Evolutionary conservation across 2,888 invertebrate genomes (phyloP), one percentile per base, ranked within the genome.

Genomic region (Metacarcinus magister): DNA sequence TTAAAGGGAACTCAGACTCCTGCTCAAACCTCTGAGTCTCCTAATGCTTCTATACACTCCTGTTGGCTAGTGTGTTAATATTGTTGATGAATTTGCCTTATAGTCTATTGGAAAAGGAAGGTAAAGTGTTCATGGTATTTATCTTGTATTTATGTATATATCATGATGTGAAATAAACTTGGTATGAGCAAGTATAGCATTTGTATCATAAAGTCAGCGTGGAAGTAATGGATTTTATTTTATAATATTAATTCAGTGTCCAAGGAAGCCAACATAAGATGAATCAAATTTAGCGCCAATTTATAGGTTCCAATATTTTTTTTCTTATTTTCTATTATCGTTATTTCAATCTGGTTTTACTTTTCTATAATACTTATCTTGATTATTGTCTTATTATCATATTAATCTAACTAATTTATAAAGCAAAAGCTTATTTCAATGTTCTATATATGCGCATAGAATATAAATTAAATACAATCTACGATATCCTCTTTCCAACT

Each of bases 71-170:
- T 93, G 93, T 93, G 95, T 95, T 95, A 82, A 92, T 95, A 95
- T 95, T 95, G 95, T 95, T 95, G 95, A 95, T 87, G 93, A 95
- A 93, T 95, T 95, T 93, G 95, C 95, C 95, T 95, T 95, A 95
- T 95, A 95, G 95, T 95, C 95, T 95, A 93, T 95, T 93, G 60
- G 91, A 95, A 93, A 93, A n/a, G 39, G 23, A 46, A 93, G 54
- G 91, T 39, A 93, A 89, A 92, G 44, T 75, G 89, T 95, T 93
- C 95, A 89, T 93, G 93, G 93, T 95, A 95, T 95, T 95, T 95
- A 95, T 95, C 95, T 93, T 95, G 95, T 95, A 95, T 93, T 95
- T 95, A 95, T 95, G 95, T 95, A 95, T 95, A 95, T 95, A 95
- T 95, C 54, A 95, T 82, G 87, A 75, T 95, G 95, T 87, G 93